Conservation (phyloP, 2,888 invertebrate genomes). For the Dascillus cervinus region DNA sequence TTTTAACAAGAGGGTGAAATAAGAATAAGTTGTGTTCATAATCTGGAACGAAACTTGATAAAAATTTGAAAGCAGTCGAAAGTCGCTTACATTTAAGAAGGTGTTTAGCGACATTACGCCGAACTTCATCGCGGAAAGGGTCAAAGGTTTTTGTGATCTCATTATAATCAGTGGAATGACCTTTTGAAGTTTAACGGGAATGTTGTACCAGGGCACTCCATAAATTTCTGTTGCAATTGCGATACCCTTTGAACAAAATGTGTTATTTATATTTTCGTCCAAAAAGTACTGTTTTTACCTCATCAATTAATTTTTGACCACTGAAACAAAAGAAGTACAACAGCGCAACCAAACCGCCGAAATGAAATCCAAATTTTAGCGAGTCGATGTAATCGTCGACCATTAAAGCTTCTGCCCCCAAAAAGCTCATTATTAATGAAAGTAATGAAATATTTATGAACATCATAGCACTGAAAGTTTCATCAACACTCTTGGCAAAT, state of each 20-base stretch:
- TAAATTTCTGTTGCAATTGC: conserved; percentile 20
- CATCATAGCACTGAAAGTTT: conserved; percentile 27
- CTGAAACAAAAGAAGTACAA: conserved; percentile 27
- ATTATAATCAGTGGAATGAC: conserved; percentile 23
- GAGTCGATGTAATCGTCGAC: conserved; percentile 22
- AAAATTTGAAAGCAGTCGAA: too few relatives aligned
- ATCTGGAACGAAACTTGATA: conserved; percentile 10
- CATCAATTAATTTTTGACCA: conserved; percentile 28
- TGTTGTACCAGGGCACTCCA: conserved; percentile 21
- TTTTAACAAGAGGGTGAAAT: conserved; percentile 14
- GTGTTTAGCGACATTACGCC: conserved; percentile 22
- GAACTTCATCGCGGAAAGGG: conserved; percentile 23
- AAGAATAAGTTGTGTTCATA: conserved; percentile 13
- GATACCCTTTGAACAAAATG: conserved; percentile 18
- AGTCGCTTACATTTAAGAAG: conserved; percentile 11
- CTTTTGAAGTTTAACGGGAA: conserved; percentile 17
- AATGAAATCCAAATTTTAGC: conserved; percentile 25
- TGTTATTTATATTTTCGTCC: not conserved
- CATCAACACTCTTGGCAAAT: conserved; percentile 15
- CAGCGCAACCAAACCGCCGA: conserved; percentile 28
- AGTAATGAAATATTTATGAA: conserved; percentile 28
- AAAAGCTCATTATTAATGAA: conserved; percentile 27
- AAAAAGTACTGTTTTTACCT: conserved; percentile 15
- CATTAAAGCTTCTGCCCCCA: conserved; percentile 28
- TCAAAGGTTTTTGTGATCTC: conserved; percentile 25